Percentiles rank a stretch among this genome's conserved stretches.
phyloP scores from a whole-genome alignment of 2,797 vertebrate genomes.

The Gymnopithys bicolor region DNA sequence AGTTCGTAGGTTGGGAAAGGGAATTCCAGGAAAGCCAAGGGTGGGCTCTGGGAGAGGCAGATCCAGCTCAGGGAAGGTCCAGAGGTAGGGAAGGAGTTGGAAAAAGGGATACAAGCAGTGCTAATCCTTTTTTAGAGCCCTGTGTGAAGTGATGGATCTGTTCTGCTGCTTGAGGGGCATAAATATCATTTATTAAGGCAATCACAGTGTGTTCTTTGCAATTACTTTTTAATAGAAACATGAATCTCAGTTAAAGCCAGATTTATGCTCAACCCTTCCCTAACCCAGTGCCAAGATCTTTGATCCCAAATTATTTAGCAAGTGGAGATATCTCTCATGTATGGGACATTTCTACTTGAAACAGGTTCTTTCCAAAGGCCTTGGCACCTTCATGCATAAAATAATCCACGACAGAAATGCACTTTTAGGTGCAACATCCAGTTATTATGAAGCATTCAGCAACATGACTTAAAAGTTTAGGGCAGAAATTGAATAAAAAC shows the following conservation, averaged over 20 bases:
- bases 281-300: background rate
- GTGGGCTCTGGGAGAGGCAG: background rate
- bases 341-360: background rate
- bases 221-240: slow-evolving; percentile 43
- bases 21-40: background rate
- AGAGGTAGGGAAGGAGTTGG: fast-evolving
- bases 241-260: slow-evolving; percentile 16
- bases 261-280: background rate
- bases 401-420: background rate
- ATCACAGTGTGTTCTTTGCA: background rate
- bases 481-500: background rate
- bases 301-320: slow-evolving; percentile 8
- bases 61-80: too few relatives aligned
- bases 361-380: background rate
- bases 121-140: background rate
- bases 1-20: background rate
- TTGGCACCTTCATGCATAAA: background rate
- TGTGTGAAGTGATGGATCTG: background rate
- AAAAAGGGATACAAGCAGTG: background rate
- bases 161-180: slow-evolving; percentile 6
- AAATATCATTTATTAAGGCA: slow-evolving; percentile 41
- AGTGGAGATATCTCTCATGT: background rate
- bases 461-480: background rate
- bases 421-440: background rate
- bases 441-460: background rate